phyloP scores from a whole-genome alignment of 2,113 vertebrate species.

The Pachycephala philippinensis region DNA sequence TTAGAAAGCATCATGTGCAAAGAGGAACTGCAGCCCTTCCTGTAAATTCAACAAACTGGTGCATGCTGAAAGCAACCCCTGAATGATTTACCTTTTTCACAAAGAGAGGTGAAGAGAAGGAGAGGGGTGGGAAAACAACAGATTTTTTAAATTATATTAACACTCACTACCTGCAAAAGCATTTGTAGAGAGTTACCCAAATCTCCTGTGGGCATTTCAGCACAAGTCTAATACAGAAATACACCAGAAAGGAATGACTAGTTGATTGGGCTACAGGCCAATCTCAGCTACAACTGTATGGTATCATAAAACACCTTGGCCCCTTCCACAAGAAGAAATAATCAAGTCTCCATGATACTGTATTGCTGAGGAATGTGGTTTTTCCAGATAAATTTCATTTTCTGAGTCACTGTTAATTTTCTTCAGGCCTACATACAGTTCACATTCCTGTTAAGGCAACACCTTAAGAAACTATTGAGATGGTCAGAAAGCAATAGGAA shows the following conservation, averaged over 20 bases:
- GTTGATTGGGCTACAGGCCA: slow-evolving; percentile 51
- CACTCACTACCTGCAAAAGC: slow-evolving; percentile 66
- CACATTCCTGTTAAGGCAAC: slow-evolving; percentile 6
- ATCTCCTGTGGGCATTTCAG: slow-evolving; percentile 65
- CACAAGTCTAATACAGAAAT: slow-evolving; percentile 39
- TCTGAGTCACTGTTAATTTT: slow-evolving; percentile 53
- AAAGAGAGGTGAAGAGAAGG: slow-evolving; percentile 41
- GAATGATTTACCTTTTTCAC: slow-evolving; percentile 60
- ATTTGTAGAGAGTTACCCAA: slow-evolving; percentile 61
- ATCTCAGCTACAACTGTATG: slow-evolving; percentile 51
- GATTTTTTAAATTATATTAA: slow-evolving; percentile 68
- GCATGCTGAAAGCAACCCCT: slow-evolving; percentile 36
- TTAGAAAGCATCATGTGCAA: slow-evolving; percentile 7
- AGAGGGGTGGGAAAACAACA: slow-evolving; percentile 51
- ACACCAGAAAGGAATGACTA: slow-evolving; percentile 51
- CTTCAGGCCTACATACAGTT: neutral
- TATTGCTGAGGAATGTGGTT: slow-evolving; percentile 41
- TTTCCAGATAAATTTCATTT: slow-evolving; percentile 64
- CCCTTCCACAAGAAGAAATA: slow-evolving; percentile 54
- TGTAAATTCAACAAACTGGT: slow-evolving; percentile 42
- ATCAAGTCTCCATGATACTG: slow-evolving; percentile 49
- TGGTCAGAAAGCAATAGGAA: slow-evolving; percentile 20
- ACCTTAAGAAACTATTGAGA: slow-evolving; percentile 3
- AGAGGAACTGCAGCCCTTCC: slow-evolving; percentile 39
- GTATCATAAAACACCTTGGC: slow-evolving; percentile 67